Percentiles rank a stretch among this genome's conserved stretches.
Conservation (phyloP, 2,888 invertebrate species). For the Alitta virens region DNA sequence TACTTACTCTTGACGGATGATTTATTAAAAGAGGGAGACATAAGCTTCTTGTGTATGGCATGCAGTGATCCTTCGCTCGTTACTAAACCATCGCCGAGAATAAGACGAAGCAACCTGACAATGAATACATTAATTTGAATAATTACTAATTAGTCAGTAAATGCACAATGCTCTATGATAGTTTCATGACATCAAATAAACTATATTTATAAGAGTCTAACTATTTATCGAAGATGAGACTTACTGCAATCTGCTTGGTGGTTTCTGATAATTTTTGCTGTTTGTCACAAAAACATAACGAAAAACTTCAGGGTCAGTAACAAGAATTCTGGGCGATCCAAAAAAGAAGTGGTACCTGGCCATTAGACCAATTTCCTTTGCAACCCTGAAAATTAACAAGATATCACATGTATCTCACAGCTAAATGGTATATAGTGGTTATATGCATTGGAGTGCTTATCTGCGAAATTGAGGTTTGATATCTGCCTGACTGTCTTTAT, state of each 20-base stretch:
- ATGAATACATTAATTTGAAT: too few species aligned
- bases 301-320: slow-evolving; percentile 42
- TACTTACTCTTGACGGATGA: slow-evolving; percentile 36
- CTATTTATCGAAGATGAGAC: too few species aligned
- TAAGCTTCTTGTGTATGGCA: slow-evolving; percentile 36
- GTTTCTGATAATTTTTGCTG: slow-evolving; percentile 38
- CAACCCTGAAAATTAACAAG: too few species aligned
- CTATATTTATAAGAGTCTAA: too few species aligned
- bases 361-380: slow-evolving; percentile 13
- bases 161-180: too few species aligned
- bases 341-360: slow-evolving; percentile 41
- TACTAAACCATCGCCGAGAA: slow-evolving; percentile 32
- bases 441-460: too few species aligned
- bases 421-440: too few species aligned
- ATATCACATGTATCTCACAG: too few species aligned
- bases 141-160: neutral
- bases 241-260: slow-evolving; percentile 26
- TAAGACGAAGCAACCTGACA: slow-evolving; percentile 17
- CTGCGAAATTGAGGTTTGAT: too few species aligned
- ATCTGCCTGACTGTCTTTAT: too few species aligned
- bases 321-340: slow-evolving; percentile 37
- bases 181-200: neutral
- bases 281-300: slow-evolving; percentile 42
- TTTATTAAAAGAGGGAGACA: slow-evolving; percentile 41
- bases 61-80: slow-evolving; percentile 36